A percentile compares a stretch with the other conserved stretches of the same genome.
These are phyloP conservation scores for Lepidothrix coronata DNA, from an alignment of 2,113 vertebrate species.

Conservation along the genomic window DNA sequence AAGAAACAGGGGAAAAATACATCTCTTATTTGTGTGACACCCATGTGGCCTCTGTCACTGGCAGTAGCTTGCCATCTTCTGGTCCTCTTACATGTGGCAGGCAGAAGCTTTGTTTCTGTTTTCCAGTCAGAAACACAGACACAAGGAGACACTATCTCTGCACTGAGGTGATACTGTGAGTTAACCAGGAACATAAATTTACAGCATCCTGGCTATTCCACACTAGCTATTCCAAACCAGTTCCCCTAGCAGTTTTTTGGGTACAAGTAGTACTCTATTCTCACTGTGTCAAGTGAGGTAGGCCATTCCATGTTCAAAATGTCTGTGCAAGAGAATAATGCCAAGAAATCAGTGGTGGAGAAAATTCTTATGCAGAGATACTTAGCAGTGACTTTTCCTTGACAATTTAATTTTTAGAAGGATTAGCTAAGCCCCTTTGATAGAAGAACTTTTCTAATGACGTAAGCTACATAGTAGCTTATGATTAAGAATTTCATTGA, in stretches of 20 bases:
- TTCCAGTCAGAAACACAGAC: background rate
- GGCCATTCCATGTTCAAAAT: background rate
- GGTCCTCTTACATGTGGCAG: background rate
- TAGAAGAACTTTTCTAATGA: background rate
- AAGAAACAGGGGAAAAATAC: background rate
- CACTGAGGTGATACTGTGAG: background rate
- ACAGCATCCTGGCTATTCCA: background rate
- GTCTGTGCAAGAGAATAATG: background rate
- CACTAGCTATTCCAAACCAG: background rate
- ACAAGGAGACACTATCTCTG: background rate
- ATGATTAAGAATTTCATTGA: background rate
- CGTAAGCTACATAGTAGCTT: background rate
- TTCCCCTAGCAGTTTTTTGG: background rate
- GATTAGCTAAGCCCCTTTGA: background rate
- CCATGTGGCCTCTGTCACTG: background rate
- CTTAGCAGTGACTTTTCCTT: background rate
- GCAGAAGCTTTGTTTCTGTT: background rate
- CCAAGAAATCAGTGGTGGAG: background rate
- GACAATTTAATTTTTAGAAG: background rate
- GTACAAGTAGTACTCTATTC: background rate
- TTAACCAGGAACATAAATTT: background rate
- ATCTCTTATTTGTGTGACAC: background rate
- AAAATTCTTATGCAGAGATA: background rate
- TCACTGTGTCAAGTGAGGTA: background rate
- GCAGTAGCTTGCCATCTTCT: background rate